These are phyloP conservation scores for Drosophila affinis DNA, from an alignment of 2,888 invertebrate genomes.

Conservation along the genomic window DNA sequence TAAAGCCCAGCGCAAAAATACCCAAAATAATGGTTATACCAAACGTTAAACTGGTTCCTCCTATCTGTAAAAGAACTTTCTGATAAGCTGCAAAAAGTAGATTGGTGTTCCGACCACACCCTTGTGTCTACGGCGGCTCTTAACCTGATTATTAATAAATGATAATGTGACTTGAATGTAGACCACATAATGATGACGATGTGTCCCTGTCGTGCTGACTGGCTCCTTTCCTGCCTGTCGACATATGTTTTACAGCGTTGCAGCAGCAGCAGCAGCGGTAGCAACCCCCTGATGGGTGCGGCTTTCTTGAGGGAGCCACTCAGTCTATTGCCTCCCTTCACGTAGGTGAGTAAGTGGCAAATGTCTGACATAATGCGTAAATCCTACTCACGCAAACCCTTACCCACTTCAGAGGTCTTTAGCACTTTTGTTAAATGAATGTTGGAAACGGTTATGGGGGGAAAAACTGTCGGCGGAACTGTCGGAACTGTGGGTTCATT, in stretches of 20 bases:
- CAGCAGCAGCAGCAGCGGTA: constrained; percentile 16
- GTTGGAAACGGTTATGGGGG: constrained; percentile 8
- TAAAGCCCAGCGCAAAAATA: background rate
- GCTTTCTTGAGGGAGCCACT: constrained; percentile 49
- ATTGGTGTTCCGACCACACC: constrained; percentile 8
- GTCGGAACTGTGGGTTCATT: constrained; percentile 29
- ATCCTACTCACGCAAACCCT: constrained; percentile 29
- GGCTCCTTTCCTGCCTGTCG: constrained; percentile 1
- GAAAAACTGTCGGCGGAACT: no score
- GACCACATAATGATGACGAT: constrained; percentile 4
- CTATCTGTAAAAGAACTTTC: background rate
- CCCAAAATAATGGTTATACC: background rate
- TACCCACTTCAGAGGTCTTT: constrained; percentile 36
- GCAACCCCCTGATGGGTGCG: constrained; percentile 46
- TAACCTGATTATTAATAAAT: constrained; percentile 23
- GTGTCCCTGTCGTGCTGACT: constrained; percentile 3
- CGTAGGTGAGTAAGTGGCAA: constrained; percentile 56
- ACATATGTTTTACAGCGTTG: constrained; percentile 51
- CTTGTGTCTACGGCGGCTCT: constrained; percentile 8
- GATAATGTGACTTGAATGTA: background rate
- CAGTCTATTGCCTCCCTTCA: constrained; percentile 44
- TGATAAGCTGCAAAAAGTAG: background rate
- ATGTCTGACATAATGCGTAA: constrained; percentile 20
- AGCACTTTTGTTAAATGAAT: constrained; percentile 69
- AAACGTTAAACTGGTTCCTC: background rate